Conservation (phyloP, 2,113 vertebrate genomes). For the Toxotes jaculatrix region DNA sequence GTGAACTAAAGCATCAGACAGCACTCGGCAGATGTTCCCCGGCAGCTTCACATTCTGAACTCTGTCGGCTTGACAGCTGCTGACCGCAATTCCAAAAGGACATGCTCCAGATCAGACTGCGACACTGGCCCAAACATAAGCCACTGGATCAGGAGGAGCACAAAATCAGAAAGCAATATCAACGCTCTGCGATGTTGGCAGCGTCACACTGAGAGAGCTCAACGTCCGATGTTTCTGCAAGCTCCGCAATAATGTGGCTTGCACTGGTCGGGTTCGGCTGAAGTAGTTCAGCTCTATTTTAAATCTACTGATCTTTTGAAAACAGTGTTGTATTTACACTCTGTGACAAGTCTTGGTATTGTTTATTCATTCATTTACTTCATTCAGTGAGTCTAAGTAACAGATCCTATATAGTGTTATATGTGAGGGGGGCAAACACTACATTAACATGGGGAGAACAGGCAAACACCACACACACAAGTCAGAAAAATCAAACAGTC, state of each 20-base stretch:
- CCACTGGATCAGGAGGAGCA: conserved; percentile 60
- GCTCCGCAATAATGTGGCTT: conserved; percentile 46
- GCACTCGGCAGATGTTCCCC: conserved; percentile 76
- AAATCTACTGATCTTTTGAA: conserved; percentile 22
- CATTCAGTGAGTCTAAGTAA: neutral
- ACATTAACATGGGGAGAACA: neutral
- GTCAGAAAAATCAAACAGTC: conserved; percentile 8
- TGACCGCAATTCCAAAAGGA: conserved; percentile 80
- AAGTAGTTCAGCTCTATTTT: conserved; percentile 27
- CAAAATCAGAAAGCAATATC: conserved; percentile 65
- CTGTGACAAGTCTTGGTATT: neutral
- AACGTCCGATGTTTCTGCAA: conserved; percentile 29
- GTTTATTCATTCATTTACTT: neutral
- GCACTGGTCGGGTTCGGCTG: conserved; percentile 38
- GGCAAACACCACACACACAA: neutral
- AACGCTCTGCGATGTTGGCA: conserved; percentile 10
- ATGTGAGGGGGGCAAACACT: neutral
- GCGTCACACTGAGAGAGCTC: conserved; percentile 38
- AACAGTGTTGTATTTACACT: conserved; percentile 28
- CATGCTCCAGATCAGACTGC: conserved; percentile 71
- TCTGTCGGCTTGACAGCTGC: conserved; percentile 77
- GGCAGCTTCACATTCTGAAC: conserved; percentile 69
- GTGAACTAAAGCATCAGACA: conserved; percentile 61
- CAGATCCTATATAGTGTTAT: neutral
- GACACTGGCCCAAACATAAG: conserved; percentile 77